Evolutionary conservation across 2,797 vertebrate genomes (phyloP).

Genomic region (Cephalopachus bancanus): DNA sequence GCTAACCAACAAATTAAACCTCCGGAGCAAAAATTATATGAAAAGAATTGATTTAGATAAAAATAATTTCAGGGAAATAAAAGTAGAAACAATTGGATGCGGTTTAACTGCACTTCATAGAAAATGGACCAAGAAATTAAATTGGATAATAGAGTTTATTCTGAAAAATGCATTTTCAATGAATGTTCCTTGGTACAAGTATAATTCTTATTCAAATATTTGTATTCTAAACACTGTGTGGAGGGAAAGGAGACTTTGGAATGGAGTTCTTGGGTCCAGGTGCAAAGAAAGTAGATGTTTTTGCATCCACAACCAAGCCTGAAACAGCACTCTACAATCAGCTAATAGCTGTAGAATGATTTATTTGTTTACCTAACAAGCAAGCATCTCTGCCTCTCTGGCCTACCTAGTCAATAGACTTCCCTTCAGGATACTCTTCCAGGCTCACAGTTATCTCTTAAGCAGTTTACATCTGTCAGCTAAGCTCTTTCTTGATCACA

Average conservation of each 20-base stretch:
- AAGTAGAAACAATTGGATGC: constrained; percentile 28
- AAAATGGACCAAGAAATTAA: constrained; percentile 73
- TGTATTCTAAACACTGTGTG: neutral
- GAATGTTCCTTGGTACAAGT: neutral
- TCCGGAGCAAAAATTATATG: neutral
- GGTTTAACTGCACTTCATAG: constrained; percentile 24
- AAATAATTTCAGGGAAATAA: constrained; percentile 51
- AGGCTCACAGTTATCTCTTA: neutral
- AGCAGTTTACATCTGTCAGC: neutral
- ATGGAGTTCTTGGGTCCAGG: neutral
- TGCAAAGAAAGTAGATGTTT: neutral
- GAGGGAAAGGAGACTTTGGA: neutral
- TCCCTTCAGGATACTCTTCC: neutral
- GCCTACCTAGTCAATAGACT: neutral
- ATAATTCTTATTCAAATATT: constrained; percentile 56
- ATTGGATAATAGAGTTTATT: constrained; percentile 21
- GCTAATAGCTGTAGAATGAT: neutral
- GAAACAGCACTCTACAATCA: neutral
- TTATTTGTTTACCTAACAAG: neutral
- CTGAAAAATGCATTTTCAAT: constrained; percentile 53
- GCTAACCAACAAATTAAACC: constrained; percentile 55
- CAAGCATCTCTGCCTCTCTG: neutral
- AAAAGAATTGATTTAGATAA: constrained; percentile 63
- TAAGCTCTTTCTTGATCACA: neutral
- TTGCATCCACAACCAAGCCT: neutral